Evolutionary conservation across 2,888 invertebrate genomes (phyloP), one percentile per base, ranked within the genome.

Genomic region (Eupeodes luniger): DNA sequence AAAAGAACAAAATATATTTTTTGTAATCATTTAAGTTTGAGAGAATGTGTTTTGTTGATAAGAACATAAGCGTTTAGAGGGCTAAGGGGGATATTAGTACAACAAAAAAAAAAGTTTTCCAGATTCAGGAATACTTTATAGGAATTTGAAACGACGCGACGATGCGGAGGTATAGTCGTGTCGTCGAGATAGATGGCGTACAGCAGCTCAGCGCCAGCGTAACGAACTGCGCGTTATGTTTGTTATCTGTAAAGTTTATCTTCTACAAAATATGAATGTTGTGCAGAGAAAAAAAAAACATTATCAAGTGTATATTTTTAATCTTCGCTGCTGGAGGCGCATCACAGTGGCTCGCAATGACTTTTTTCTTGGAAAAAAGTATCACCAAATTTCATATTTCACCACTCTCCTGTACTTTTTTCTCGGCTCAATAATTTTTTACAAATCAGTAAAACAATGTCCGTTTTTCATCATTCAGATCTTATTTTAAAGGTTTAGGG

Each of bases 261-360:
- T 61, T 61, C 14, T 6, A 1, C 40, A 4, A 40, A 40, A 40
- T 40, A 40, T 40, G 40, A 40, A 4, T 40, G 7, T 7, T 40
- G 40, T 40, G 40, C 6, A 40, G 40, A 5, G 19, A n/a, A 19
- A 19, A 19, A 40, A 40, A 51, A 51, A 51, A 51, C 36, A 40
- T 7, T n/a, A n/a, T 61, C 12, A 40, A 11, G 70, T 49, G 27
- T 40, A 64, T 27, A 27, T 27, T 80, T 72, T 67, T 36, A 34
- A 11, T 47, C 14, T 36, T 61, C 64, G 6, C 9, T 40, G 5
- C 40, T 40, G 40, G 40, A 40, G 40, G 40, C 40, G 6, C 40
- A 40, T 9, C 40, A 40, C 6, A 40, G 40, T 40, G 40, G 40
- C 5, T 40, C 40, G 5, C 6, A 40, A 40, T 40, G 40, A 40